Evolutionary conservation across 2,113 vertebrate genomes (phyloP).

Genomic region (Dermatemys mawii): DNA sequence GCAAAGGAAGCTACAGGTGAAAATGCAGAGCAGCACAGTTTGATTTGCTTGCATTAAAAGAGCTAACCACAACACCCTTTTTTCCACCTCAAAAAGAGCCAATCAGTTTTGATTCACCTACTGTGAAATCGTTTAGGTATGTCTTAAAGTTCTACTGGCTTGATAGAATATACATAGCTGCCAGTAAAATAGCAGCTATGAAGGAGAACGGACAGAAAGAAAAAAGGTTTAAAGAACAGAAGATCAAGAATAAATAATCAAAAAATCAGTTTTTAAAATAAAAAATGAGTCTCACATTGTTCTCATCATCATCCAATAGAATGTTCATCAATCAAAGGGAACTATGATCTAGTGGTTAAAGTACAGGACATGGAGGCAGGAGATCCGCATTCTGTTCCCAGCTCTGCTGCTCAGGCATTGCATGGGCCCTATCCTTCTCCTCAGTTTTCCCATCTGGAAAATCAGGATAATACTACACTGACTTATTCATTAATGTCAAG

Average conservation of each 20-base stretch:
- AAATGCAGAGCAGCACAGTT: constrained; percentile 56
- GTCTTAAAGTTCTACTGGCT: constrained; percentile 58
- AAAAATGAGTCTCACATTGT: background rate
- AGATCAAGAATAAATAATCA: constrained; percentile 31
- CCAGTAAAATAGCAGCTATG: constrained; percentile 34
- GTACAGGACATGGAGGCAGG: background rate
- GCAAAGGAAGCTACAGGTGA: constrained; percentile 65
- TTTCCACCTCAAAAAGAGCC: constrained; percentile 58
- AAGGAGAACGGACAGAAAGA: background rate
- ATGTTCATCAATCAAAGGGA: constrained; percentile 51
- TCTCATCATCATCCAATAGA: constrained; percentile 18
- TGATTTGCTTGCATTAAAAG: constrained; percentile 74
- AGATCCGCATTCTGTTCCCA: constrained; percentile 28
- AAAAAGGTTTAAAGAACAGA: constrained; percentile 18
- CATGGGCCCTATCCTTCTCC: background rate
- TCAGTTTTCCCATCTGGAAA: constrained; percentile 30
- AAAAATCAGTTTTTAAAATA: constrained; percentile 26
- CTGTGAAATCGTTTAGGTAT: constrained; percentile 48
- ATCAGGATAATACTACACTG: background rate
- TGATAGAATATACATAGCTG: constrained; percentile 46
- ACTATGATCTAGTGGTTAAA: constrained; percentile 43
- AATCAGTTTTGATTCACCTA: constrained; percentile 69
- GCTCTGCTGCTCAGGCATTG: constrained; percentile 9
- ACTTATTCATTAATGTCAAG: background rate
- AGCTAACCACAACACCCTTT: constrained; percentile 36